Evolutionary conservation across 2,888 invertebrate species (phyloP), one percentile per base, ranked within the genome.

Genomic region (Timandra comae): DNA sequence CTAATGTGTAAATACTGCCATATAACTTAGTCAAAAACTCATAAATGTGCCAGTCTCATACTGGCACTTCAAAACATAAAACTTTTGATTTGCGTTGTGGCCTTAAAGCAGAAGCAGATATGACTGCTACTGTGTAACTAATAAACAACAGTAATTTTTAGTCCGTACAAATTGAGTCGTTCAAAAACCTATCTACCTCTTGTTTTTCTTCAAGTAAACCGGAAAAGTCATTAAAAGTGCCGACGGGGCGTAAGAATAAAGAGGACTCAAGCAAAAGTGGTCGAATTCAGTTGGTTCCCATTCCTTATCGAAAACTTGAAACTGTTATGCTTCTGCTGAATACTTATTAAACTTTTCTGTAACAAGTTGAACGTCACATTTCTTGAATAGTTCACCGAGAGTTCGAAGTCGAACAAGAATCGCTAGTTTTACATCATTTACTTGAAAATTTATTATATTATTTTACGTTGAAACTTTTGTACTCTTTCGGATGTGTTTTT

Each of bases 151-250:
- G n/a, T n/a, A 7, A 21, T 11, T 20, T 11, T 25, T 30, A 30
- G 13, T 28, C 26, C 26, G 28, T 40, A 27, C 31, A 25, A 27
- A 29, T 23, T 38, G 26, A 30, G 19, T 34, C 13, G 30, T 28
- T 30, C 26, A 38, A 36, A 38, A 37, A 32, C 16, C 16, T 51
- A 23, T 9, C 23, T 23, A 24, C 24, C 24, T 10, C 10, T 11
- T 24, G 49, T 54, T 55, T 65, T 64, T 68, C 61, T 64, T 59
- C 59, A 57, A 48, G 54, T 63, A 64, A 63, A 74, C 61, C 63
- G 70, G 74, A 74, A 75, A 79, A 81, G 79, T 81, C 79, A 82
- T 82, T 82, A 82, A 80, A 81, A 80, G 69, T 77, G 70, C 65
- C 69, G 63, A 64, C 67, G 68, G 58, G 79, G 76, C 77, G 77